Percentiles rank a stretch among this genome's conserved stretches.
Conservation (phyloP, 2,113 vertebrate genomes). For the Carassius gibelio region DNA sequence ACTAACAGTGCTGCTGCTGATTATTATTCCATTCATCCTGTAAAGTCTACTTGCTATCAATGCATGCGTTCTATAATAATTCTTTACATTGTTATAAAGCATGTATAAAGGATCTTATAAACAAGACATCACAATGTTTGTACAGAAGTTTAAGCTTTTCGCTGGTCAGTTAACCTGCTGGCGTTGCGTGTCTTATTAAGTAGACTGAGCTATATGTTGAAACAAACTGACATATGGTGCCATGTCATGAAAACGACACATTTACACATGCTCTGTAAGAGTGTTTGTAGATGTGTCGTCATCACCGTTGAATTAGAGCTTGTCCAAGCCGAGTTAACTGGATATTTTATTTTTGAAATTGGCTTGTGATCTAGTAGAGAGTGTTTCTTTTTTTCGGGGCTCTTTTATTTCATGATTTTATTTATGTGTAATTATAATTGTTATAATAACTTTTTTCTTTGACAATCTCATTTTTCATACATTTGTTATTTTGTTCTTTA, state of each 20-base stretch:
- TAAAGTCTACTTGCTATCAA: constrained; percentile 25
- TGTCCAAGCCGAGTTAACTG: constrained; percentile 35
- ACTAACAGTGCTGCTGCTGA: constrained; percentile 45
- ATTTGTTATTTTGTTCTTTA: constrained; percentile 63
- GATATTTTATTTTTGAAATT: constrained; percentile 37
- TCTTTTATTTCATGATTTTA: constrained; percentile 59
- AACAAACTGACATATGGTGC: constrained; percentile 20
- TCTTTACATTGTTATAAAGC: constrained; percentile 40
- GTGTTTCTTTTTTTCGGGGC: constrained; percentile 46
- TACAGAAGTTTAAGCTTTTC: constrained; percentile 2
- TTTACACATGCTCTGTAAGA: constrained; percentile 29
- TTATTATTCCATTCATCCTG: constrained; percentile 19
- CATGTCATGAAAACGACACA: constrained; percentile 26
- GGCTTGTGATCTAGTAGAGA: constrained; percentile 10
- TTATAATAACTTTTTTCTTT: constrained; percentile 56
- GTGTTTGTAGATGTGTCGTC: constrained; percentile 21
- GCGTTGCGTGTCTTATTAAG: not conserved
- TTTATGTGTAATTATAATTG: constrained; percentile 61
- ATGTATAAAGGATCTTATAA: constrained; percentile 42
- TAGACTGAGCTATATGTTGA: constrained; percentile 19
- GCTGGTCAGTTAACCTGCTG: not conserved
- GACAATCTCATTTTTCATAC: constrained; percentile 60
- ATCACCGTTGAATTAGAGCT: not conserved
- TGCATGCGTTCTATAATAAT: constrained; percentile 16
- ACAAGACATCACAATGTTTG: not conserved